phyloP scores from a whole-genome alignment of 1,140 invertebrate species.

The Arctopsyche grandis region DNA sequence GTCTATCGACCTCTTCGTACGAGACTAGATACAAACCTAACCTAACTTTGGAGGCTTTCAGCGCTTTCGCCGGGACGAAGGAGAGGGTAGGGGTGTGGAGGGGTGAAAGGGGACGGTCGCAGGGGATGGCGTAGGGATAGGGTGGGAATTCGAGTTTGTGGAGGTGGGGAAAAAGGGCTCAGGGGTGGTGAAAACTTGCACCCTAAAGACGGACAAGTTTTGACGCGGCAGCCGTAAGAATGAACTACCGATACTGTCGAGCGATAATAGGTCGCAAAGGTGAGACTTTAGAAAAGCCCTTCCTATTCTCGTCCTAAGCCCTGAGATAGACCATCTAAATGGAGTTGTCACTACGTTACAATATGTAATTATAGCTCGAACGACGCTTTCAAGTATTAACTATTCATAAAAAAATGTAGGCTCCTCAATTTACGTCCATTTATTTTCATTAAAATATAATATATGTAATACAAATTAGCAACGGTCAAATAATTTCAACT shows the following conservation, averaged over 20 bases:
- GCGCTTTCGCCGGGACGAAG: conserved; percentile 22
- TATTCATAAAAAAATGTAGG: too few species aligned
- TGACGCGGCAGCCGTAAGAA: conserved; percentile 23
- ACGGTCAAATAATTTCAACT: too few species aligned
- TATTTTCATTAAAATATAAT: too few species aligned
- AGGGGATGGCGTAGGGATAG: not conserved
- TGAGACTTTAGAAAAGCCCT: not conserved
- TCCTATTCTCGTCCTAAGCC: not conserved
- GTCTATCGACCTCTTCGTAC: conserved; percentile 52
- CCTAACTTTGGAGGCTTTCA: conserved; percentile 33
- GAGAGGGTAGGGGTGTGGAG: not conserved
- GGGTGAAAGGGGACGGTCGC: not conserved
- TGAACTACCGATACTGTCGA: conserved; percentile 6
- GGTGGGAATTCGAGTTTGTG: not conserved
- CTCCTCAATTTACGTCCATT: too few species aligned
- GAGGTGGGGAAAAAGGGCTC: not conserved
- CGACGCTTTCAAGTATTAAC: too few species aligned
- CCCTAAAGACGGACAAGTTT: conserved; percentile 35
- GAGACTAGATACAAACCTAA: conserved; percentile 54
- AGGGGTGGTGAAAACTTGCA: conserved; percentile 15
- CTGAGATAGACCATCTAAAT: too few species aligned
- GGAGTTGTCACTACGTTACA: too few species aligned
- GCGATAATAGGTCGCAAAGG: conserved; percentile 21
- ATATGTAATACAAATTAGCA: too few species aligned
- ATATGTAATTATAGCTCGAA: too few species aligned